Base-by-base conservation (phyloP, 2,113 vertebrate genomes). In the Oryzias curvinotus region DNA sequence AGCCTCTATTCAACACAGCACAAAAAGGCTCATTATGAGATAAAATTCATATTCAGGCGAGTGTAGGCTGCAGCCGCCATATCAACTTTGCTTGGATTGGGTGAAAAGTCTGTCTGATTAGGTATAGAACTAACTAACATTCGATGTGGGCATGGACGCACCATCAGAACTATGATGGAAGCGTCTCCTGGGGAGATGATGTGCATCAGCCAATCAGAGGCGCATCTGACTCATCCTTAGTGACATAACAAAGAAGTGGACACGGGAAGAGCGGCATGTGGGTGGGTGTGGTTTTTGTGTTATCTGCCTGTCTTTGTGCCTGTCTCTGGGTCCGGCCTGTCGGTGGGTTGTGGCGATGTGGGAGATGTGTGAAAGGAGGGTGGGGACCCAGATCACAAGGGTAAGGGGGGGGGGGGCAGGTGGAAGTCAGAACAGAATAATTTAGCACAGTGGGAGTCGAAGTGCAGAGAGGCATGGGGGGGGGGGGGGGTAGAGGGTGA, bases 391-490 rank as follows among this genome's bases (percentile, higher is more conserved):
- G 62, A 56, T 48, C 62, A 51, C 62, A 65, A 36, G 62, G 50
- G 65, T 47, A 43, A 54, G 50, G 50, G 7, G 16, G 41, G 48
- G 69, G 18, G 60, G 60, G 73, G 72, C 76, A 88, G 82, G 87
- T 89, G 77, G 88, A 83, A 84, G 81, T 87, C 83, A 76, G 67
- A 83, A 79, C 78, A 83, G 75, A 81, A 77, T 71, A 81, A 87
- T 81, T 80, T 71, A 83, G 75, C 78, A 81, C 85, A 85, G 73
- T 74, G 63, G 84, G 83, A 77, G 75, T 62, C 16, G 78, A 83
- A 57, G 69, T 76, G 73, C 13, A 43, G 51, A 61, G 67, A 66
- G 61, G 80, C 58, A 17, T 2, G 3, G 46, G 21, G 21, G 21
- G 21, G 21, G 21, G 1, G 21, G 44, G 75, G 68, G 57, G 44